Percentiles rank a stretch among this genome's conserved stretches.
phyloP scores from a whole-genome alignment of 2,888 invertebrate genomes.

The Vandiemenella viatica region DNA sequence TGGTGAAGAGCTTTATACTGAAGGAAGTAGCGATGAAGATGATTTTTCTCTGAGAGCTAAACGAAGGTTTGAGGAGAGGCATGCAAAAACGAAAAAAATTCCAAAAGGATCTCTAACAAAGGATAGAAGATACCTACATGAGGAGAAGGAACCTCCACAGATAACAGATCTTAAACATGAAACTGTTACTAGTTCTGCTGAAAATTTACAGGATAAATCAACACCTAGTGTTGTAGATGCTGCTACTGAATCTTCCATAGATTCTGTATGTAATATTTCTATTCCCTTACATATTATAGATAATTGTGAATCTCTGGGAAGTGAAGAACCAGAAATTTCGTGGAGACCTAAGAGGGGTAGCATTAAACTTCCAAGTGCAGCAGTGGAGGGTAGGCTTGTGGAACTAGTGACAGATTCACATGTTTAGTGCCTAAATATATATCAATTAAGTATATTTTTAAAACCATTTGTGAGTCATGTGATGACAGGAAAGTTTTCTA shows the following conservation, averaged over 20 bases:
- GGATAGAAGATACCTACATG: neutral
- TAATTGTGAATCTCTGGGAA: constrained; percentile 4
- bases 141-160: neutral
- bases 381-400: constrained; percentile 15
- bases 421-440: neutral
- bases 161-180: neutral
- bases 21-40: constrained; percentile 31
- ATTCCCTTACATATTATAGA: no score
- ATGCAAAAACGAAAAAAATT: constrained; percentile 4
- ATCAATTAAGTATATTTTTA: no score
- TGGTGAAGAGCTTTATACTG: constrained; percentile 33
- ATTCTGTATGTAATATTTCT: neutral
- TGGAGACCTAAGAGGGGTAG: constrained; percentile 31
- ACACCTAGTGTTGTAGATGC: neutral
- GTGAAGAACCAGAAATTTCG: constrained; percentile 17
- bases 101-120: constrained; percentile 4
- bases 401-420: neutral
- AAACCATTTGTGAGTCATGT: no score
- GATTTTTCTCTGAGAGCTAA: constrained; percentile 18
- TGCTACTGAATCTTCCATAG: neutral
- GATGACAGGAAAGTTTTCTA: no score
- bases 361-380: constrained; percentile 25
- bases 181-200: no score
- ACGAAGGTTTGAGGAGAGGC: constrained; percentile 5
- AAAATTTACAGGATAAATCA: neutral